Base-by-base conservation (phyloP, 2,113 vertebrate species). In the Phasianus colchicus region DNA sequence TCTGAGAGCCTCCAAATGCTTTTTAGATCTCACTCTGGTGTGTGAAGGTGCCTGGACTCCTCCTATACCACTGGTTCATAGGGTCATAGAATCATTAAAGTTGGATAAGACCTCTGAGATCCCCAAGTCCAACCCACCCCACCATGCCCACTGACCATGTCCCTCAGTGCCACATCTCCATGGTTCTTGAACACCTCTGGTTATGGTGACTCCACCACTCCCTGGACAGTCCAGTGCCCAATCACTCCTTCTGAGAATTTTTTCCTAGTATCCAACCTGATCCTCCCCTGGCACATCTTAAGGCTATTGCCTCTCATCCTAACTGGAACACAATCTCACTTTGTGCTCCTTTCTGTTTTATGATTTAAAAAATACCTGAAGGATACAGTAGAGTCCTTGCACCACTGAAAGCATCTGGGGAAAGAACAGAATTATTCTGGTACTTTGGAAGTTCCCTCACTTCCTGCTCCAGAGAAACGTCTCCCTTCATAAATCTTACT, bases 401-500 rank as follows among this genome's bases (percentile, higher is more conserved):
- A 10, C 55, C 1, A 0, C 30, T 78, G 50, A 80, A 91, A 60
- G 24, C 69, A 69, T 3, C 47, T 42, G 73, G 73, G 42, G 65
- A 78, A 54, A 72, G 55, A 72, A 61, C 64, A 67, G 61, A 63
- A 5, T 22, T 22, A 57, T 83, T 81, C 85, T 67, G 19, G 64
- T 83, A 42, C 85, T 93, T 95, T 78, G 79, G 88, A 93, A 88
- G 77, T 50, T 61, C 83, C 52, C 40, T 91, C 2, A 2, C 72
- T 89, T 74, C 65, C 69, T 1, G 0, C 88, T 91, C 75, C 76
- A 55, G 65, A 80, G 76, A 81, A 95, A 86, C 0, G 0, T 88
- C 54, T 88, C 67, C 89, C 87, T 89, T 54, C 85, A 92, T 92
- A 90, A 92, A 92, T 94, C 95, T 92, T 61, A 65, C 54, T 92